Evolutionary conservation across 2,888 invertebrate genomes (phyloP).

Genomic region (Ptychoptera albimana): DNA sequence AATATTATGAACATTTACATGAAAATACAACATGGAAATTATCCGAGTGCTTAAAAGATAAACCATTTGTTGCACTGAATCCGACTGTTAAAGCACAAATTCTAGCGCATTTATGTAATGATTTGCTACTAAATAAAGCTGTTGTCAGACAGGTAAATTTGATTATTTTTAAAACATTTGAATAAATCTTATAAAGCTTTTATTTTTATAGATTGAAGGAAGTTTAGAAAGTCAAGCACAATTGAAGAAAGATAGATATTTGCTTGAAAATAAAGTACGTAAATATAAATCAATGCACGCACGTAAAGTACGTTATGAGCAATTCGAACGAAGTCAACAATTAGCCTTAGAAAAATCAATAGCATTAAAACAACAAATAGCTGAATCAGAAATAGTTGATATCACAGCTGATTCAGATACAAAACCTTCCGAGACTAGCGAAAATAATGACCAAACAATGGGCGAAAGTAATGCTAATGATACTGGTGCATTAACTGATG

Average conservation of each 20-base stretch:
- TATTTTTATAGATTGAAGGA: constrained; percentile 45
- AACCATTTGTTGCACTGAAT: constrained; percentile 72
- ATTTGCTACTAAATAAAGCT: constrained; percentile 82
- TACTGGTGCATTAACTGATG: constrained; percentile 22
- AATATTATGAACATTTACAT: constrained; percentile 62
- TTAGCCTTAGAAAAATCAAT: constrained; percentile 23
- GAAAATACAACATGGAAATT: constrained; percentile 64
- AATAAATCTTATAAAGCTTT: no score
- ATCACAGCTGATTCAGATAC: constrained; percentile 16
- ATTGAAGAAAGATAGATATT: constrained; percentile 78
- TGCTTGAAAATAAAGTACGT: constrained; percentile 82
- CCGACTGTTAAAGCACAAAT: constrained; percentile 78
- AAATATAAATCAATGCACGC: constrained; percentile 61
- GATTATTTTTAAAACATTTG: no score
- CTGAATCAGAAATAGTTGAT: constrained; percentile 20
- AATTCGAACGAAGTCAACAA: constrained; percentile 39
- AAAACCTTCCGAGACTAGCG: background rate
- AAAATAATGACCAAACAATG: constrained; percentile 10
- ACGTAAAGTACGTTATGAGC: constrained; percentile 58
- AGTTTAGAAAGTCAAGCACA: constrained; percentile 75
- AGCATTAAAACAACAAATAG: constrained; percentile 22
- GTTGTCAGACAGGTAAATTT: constrained; percentile 50
- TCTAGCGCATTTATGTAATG: constrained; percentile 84
- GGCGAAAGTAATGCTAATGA: constrained; percentile 31
- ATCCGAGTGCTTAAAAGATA: constrained; percentile 62